Conservation (phyloP, 1,140 invertebrate genomes). For the Drosophila auraria region DNA sequence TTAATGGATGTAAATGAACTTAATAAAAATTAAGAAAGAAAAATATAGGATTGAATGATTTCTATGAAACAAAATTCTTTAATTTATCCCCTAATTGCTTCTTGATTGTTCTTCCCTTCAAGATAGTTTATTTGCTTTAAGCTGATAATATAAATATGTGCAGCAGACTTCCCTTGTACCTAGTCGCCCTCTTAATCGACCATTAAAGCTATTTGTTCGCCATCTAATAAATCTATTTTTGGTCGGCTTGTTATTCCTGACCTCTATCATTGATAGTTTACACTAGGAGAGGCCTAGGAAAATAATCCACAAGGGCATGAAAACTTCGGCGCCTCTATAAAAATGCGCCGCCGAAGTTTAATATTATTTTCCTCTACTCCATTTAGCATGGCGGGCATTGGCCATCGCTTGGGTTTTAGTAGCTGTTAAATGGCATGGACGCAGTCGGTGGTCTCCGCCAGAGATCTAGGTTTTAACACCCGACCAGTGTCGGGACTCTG, state of each 20-base stretch:
- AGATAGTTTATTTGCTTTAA: constrained; percentile 1
- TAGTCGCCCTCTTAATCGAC: constrained; percentile 16
- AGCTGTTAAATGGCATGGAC: constrained; percentile 75
- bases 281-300: constrained; percentile 28
- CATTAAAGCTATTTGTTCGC: constrained; percentile 24
- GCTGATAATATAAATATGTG: background rate
- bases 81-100: background rate
- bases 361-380: constrained; percentile 49
- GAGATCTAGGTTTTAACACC: constrained; percentile 77
- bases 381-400: constrained; percentile 45
- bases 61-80: background rate
- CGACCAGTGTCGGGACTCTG: constrained; percentile 38
- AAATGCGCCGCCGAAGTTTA: constrained; percentile 34
- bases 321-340: constrained; percentile 60
- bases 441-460: constrained; percentile 68
- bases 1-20: background rate
- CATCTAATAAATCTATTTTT: constrained; percentile 37
- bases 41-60: background rate
- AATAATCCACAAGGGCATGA: constrained; percentile 62
- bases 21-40: background rate
- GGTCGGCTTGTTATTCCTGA: constrained; percentile 43
- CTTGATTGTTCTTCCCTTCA: background rate
- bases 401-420: constrained; percentile 71
- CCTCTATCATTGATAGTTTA: constrained; percentile 61
- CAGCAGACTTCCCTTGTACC: too few relatives aligned